These are phyloP conservation scores for Panopea generosa DNA, from an alignment of 2,888 invertebrate genomes.

Conservation along the genomic window DNA sequence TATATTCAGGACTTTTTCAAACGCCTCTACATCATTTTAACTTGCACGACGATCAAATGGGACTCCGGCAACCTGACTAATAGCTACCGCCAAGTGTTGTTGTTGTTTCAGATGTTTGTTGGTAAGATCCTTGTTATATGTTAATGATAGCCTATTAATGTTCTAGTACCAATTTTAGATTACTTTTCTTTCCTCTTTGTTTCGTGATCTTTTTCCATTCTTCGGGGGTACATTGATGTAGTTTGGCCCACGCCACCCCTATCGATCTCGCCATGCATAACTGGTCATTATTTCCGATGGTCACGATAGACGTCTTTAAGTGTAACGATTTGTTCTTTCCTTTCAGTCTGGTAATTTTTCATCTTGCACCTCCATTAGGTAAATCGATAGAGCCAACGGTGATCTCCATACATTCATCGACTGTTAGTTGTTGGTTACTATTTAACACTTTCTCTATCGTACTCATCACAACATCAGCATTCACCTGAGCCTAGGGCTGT, in stretches of 20 bases:
- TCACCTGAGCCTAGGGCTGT: slow-evolving; percentile 23
- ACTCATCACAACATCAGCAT: too few species aligned
- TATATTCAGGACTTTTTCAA: slow-evolving; percentile 18
- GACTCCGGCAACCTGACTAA: slow-evolving; percentile 17
- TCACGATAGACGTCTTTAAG: slow-evolving; percentile 13
- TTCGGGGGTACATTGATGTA: not conserved
- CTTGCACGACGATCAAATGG: slow-evolving; percentile 26
- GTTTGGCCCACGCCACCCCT: slow-evolving; percentile 9
- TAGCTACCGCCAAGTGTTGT: slow-evolving; percentile 23
- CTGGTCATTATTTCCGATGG: slow-evolving; percentile 13
- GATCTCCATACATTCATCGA: not conserved
- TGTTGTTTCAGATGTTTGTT: slow-evolving; percentile 13
- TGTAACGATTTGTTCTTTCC: slow-evolving; percentile 18
- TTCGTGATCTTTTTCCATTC: slow-evolving; percentile 24
- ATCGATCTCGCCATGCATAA: slow-evolving; percentile 24
- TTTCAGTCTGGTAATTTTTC: slow-evolving; percentile 9
- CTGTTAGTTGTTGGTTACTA: not conserved
- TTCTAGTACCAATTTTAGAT: slow-evolving; percentile 22
- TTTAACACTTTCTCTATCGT: too few species aligned
- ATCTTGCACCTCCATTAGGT: slow-evolving; percentile 17
- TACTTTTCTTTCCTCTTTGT: slow-evolving; percentile 6
- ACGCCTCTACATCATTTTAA: slow-evolving; percentile 5
- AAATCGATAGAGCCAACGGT: too few species aligned
- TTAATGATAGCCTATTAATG: slow-evolving; percentile 19
- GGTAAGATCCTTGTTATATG: slow-evolving; percentile 8